These are phyloP conservation scores for Alethe castanea DNA, from an alignment of 2,113 vertebrate genomes.

Conservation along the genomic window DNA sequence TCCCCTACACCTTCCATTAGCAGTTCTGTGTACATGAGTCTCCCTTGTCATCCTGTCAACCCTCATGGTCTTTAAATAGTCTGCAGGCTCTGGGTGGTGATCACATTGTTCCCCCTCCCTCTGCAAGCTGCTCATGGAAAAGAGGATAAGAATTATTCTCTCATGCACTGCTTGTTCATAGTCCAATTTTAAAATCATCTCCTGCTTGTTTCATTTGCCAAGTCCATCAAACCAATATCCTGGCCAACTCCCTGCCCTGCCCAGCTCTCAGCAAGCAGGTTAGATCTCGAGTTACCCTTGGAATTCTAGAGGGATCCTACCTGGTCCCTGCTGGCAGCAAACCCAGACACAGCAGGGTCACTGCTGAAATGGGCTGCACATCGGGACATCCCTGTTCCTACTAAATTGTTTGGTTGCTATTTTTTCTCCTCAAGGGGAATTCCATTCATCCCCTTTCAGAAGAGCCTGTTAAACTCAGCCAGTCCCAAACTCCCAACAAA, in stretches of 20 bases:
- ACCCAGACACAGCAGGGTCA: fast-evolving
- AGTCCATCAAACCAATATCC: neutral
- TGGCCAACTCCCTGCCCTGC: neutral
- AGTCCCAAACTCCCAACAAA: neutral
- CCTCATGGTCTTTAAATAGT: neutral
- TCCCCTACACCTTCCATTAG: neutral
- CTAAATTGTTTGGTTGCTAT: neutral
- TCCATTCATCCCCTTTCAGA: neutral
- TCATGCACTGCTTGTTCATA: neutral
- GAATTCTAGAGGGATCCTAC: neutral
- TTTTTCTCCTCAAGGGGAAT: neutral
- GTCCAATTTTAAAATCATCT: neutral
- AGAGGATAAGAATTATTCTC: neutral
- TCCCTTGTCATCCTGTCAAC: neutral
- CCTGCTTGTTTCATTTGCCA: neutral
- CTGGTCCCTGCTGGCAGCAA: neutral
- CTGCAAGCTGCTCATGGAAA: neutral
- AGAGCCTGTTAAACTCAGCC: neutral
- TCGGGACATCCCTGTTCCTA: neutral
- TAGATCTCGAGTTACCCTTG: fast-evolving
- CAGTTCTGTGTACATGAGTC: neutral
- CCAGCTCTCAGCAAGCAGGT: neutral
- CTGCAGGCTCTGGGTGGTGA: neutral
- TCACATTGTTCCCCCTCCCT: neutral
- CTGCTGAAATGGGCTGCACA: neutral